Percentiles rank a stretch among this genome's conserved stretches.
phyloP scores from a whole-genome alignment of 2,113 vertebrate genomes.

The Orcinus orca region DNA sequence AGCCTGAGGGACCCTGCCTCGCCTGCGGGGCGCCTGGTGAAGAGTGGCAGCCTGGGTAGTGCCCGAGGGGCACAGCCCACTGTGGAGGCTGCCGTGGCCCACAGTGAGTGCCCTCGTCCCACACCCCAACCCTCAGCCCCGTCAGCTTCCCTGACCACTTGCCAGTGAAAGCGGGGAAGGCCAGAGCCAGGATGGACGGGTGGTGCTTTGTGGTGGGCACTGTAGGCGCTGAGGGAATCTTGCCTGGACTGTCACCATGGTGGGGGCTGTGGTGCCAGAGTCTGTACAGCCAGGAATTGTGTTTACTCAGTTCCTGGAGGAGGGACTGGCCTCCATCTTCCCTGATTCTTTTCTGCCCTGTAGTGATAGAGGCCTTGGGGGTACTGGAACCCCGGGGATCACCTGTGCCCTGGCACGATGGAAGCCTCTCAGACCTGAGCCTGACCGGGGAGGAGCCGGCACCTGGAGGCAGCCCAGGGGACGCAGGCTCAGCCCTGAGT shows the following conservation, averaged over 20 bases:
- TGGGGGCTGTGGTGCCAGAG: not conserved
- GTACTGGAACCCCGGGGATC: constrained; percentile 55
- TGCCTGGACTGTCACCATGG: not conserved
- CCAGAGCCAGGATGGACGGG: not conserved
- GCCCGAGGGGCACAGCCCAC: constrained; percentile 77
- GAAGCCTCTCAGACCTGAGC: constrained; percentile 82
- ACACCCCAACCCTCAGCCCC: not conserved
- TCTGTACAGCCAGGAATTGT: not conserved
- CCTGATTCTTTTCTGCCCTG: not conserved
- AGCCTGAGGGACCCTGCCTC: constrained; percentile 86
- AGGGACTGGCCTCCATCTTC: not conserved
- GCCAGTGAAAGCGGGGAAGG: not conserved
- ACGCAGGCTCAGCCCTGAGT: constrained; percentile 41
- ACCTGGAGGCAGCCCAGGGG: constrained; percentile 62
- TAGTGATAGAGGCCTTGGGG: constrained; percentile 75
- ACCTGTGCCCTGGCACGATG: constrained; percentile 74
- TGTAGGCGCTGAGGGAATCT: not conserved
- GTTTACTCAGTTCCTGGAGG: not conserved
- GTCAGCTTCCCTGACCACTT: not conserved
- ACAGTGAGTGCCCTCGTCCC: constrained; percentile 80
- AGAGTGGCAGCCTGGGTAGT: constrained; percentile 91
- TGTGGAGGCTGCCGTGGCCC: constrained; percentile 57
- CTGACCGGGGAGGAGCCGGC: constrained; percentile 65
- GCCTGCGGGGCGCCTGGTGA: constrained; percentile 83
- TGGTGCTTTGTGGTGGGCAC: not conserved